phyloP scores from a whole-genome alignment of 2,113 vertebrate species.

The Coturnix japonica region DNA sequence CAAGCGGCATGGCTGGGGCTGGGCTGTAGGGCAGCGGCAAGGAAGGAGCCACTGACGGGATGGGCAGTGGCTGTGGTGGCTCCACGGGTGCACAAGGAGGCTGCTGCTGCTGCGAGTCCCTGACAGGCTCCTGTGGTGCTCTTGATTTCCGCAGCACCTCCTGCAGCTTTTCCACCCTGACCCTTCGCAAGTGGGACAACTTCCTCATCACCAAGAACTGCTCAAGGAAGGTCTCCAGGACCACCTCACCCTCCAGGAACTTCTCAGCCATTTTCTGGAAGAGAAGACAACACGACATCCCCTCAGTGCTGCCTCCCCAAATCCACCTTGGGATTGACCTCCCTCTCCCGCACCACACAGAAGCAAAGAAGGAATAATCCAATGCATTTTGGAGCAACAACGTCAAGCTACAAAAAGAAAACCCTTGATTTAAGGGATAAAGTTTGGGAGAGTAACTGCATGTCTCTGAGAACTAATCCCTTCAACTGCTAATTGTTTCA shows the following conservation, averaged over 20 bases:
- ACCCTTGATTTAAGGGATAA: neutral
- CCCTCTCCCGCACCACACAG: neutral
- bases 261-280: conserved; percentile 87
- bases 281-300: neutral
- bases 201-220: conserved; percentile 83
- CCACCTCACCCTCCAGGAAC: conserved; percentile 88
- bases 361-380: neutral
- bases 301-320: neutral
- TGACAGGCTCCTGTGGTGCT: neutral
- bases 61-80: neutral
- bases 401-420: neutral
- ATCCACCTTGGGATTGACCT: fast-evolving
- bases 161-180: conserved; percentile 92
- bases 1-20: neutral
- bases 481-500: neutral
- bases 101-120: neutral
- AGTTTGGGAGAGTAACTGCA: neutral
- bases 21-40: conserved; percentile 77
- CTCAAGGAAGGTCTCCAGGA: conserved; percentile 89
- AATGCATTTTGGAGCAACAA: neutral
- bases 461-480: neutral
- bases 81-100: neutral
- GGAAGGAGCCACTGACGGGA: conserved; percentile 30
- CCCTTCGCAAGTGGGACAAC: conserved; percentile 87
- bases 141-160: conserved; percentile 78